phyloP scores from a whole-genome alignment of 2,888 invertebrate species.

The Archips xylosteana region DNA sequence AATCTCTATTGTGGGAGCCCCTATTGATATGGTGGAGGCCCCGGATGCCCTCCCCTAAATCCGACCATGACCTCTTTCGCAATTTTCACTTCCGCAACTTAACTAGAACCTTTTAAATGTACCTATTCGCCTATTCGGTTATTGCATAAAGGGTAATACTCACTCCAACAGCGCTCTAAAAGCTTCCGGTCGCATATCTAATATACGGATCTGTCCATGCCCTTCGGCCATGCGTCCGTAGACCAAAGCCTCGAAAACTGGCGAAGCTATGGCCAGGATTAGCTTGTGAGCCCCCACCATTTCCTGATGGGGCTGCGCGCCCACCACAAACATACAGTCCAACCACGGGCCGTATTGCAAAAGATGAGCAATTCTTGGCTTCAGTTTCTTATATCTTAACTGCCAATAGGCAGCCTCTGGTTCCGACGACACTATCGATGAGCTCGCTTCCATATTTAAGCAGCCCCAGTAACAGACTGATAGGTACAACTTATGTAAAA shows the following conservation, averaged over 20 bases:
- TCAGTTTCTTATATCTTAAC: constrained; percentile 88
- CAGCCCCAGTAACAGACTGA: too few relatives aligned
- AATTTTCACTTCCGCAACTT: too few relatives aligned
- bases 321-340: constrained; percentile 93
- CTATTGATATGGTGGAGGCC: too few relatives aligned
- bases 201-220: constrained; percentile 90
- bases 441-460: too few relatives aligned
- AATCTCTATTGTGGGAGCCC: too few relatives aligned
- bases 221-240: constrained; percentile 93
- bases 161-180: constrained; percentile 92
- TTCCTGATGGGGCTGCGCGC: constrained; percentile 91
- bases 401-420: constrained; percentile 89
- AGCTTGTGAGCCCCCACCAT: constrained; percentile 91
- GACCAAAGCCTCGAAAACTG: constrained; percentile 96
- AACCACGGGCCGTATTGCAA: constrained; percentile 93
- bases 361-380: constrained; percentile 90
- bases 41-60: too few relatives aligned
- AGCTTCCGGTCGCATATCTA: constrained; percentile 94
- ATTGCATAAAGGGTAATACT: constrained; percentile 54
- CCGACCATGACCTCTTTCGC: too few relatives aligned
- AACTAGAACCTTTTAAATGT: too few relatives aligned
- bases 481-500: too few relatives aligned
- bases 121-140: too few relatives aligned
- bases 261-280: constrained; percentile 94
- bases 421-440: constrained; percentile 75